A percentile compares a stretch with the other conserved stretches of the same genome.
Evolutionary conservation across 1,140 invertebrate species (phyloP).

Genomic region (Panulirus ornatus): DNA sequence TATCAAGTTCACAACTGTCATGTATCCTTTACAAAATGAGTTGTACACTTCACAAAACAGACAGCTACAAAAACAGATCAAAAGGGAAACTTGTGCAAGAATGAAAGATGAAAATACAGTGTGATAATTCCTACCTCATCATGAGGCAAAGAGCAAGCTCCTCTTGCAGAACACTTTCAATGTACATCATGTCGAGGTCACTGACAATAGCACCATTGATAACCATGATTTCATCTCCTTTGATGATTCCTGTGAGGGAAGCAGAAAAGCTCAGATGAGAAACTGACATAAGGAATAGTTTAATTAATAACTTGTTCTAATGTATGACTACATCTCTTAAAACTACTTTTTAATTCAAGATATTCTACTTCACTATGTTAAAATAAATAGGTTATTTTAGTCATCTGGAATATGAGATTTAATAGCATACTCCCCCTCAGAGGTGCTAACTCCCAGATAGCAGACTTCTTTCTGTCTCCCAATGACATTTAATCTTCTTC

Average conservation of each 20-base stretch:
- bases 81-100: neutral
- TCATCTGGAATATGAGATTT: constrained; percentile 19
- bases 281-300: neutral
- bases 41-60: no score
- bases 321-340: constrained; percentile 15
- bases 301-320: neutral
- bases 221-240: constrained; percentile 98
- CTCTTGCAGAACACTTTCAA: constrained; percentile 95
- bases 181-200: constrained; percentile 99
- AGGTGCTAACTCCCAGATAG: neutral
- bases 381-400: constrained; percentile 1
- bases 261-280: neutral
- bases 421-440: constrained; percentile 9
- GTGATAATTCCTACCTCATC: constrained; percentile 83
- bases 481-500: neutral
- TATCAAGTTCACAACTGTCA: no score
- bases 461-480: neutral
- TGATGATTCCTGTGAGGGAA: constrained; percentile 89
- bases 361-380: constrained; percentile 35
- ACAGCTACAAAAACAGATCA: neutral
- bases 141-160: constrained; percentile 97
- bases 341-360: constrained; percentile 24
- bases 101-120: neutral
- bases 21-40: no score
- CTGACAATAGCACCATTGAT: constrained; percentile 98